phyloP scores from a whole-genome alignment of 2,797 vertebrate species.

The Rhinophrynus dorsalis region DNA sequence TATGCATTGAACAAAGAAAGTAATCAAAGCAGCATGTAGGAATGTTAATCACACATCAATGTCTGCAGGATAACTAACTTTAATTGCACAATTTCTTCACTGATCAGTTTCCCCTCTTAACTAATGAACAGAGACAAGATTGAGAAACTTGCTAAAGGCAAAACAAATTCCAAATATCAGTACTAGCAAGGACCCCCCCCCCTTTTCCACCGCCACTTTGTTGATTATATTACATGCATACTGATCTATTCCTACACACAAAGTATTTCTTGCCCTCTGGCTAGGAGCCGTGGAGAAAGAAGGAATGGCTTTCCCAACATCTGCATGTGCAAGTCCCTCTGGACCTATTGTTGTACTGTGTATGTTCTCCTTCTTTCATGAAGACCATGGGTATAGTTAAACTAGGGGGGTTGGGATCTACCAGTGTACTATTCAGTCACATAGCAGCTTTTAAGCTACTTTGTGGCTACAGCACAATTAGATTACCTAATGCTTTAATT shows the following conservation, averaged over 20 bases:
- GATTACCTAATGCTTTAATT: slow-evolving; percentile 66
- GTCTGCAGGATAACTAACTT: slow-evolving; percentile 47
- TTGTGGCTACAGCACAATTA: slow-evolving; percentile 54
- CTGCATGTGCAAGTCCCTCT: slow-evolving; percentile 63
- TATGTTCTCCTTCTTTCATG: slow-evolving; percentile 66
- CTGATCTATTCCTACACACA: not conserved
- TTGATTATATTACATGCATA: slow-evolving; percentile 28
- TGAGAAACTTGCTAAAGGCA: slow-evolving; percentile 47
- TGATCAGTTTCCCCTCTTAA: slow-evolving; percentile 43
- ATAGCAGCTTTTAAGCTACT: slow-evolving; percentile 57
- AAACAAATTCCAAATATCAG: slow-evolving; percentile 48
- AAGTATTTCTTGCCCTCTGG: slow-evolving; percentile 33
- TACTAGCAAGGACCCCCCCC: not conserved
- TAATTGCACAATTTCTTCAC: slow-evolving; percentile 51
- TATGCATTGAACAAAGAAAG: slow-evolving; percentile 41
- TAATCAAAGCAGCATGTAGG: slow-evolving; percentile 49
- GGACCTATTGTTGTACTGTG: slow-evolving; percentile 74
- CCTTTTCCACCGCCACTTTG: slow-evolving; percentile 4
- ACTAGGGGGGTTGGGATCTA: slow-evolving; percentile 52
- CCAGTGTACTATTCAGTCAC: slow-evolving; percentile 57
- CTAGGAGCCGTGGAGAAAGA: not conserved
- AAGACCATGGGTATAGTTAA: slow-evolving; percentile 64
- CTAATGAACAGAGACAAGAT: slow-evolving; percentile 53
- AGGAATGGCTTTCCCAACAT: slow-evolving; percentile 31
- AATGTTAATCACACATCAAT: slow-evolving; percentile 53